phyloP scores from a whole-genome alignment of 64 coral and sea anemone genomes.

The Montipora cactus region DNA sequence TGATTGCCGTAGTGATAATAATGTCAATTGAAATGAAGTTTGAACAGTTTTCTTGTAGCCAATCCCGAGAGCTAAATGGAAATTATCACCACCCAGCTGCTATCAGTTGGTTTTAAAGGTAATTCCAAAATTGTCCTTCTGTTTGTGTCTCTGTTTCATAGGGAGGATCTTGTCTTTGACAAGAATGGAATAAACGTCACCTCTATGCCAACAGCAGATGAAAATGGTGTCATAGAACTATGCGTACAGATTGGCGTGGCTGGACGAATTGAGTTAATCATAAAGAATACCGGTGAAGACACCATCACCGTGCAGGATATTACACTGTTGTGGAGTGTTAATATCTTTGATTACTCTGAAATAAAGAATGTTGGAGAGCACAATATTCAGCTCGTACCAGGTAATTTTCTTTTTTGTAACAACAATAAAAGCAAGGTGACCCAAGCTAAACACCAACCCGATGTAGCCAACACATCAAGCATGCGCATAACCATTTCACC shows the following conservation, averaged over 20 bases:
- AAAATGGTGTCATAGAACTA: slow-evolving; percentile 53
- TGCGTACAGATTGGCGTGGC: background rate
- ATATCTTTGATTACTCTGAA: slow-evolving; percentile 57
- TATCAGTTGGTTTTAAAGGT: background rate
- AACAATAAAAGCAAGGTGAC: too few species aligned
- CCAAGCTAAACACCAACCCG: too few species aligned
- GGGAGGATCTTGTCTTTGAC: slow-evolving; percentile 43
- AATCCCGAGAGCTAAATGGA: too few species aligned
- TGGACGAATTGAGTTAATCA: slow-evolving; percentile 19
- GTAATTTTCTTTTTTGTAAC: too few species aligned
- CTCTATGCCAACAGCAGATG: slow-evolving; percentile 32
- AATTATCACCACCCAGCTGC: too few species aligned
- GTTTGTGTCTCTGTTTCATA: background rate
- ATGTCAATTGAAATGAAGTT: too few species aligned
- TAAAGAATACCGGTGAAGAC: slow-evolving; percentile 7
- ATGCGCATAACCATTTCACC: too few species aligned
- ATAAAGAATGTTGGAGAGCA: background rate
- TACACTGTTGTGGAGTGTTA: slow-evolving; percentile 45
- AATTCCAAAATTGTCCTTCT: background rate
- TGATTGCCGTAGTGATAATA: too few species aligned
- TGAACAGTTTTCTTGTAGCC: too few species aligned
- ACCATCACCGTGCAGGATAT: slow-evolving; percentile 25
- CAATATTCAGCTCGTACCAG: background rate
- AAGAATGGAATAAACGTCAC: slow-evolving; percentile 44
- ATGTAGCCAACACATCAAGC: too few species aligned